Conservation (phyloP, 1,140 invertebrate species). For the Lucilia cuprina region DNA sequence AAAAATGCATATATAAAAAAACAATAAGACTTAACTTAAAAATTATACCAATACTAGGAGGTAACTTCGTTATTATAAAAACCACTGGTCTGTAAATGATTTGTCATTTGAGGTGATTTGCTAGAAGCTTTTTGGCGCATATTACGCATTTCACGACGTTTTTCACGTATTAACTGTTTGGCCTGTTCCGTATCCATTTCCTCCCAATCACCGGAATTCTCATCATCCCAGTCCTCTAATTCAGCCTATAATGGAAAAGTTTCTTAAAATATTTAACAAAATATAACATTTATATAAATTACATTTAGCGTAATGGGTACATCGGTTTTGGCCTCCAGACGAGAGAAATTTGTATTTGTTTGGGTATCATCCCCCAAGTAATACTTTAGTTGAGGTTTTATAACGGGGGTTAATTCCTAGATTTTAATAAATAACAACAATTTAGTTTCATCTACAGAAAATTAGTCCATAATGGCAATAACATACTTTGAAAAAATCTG, state of each 20-base stretch:
- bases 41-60: conserved; percentile 35
- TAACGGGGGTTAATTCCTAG: conserved; percentile 59
- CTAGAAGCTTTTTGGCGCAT: conserved; percentile 46
- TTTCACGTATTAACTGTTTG: conserved; percentile 58
- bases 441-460: too few species aligned
- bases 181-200: conserved; percentile 60
- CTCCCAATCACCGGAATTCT: conserved; percentile 58
- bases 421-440: too few species aligned
- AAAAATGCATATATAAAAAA: not conserved
- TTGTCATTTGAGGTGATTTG: conserved; percentile 45
- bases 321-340: conserved; percentile 55
- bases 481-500: conserved; percentile 60
- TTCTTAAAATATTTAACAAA: not conserved
- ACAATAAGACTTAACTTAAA: not conserved
- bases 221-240: conserved; percentile 61
- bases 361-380: conserved; percentile 45
- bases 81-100: conserved; percentile 40
- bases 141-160: conserved; percentile 56
- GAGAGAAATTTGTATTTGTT: conserved; percentile 50
- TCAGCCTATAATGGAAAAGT: conserved; percentile 47
- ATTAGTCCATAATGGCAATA: not conserved
- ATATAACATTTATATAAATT: not conserved
- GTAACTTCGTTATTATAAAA: not conserved
- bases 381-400: conserved; percentile 57
- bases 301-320: conserved; percentile 57